Percentiles rank a stretch among this genome's conserved stretches.
phyloP scores from a whole-genome alignment of 1,140 invertebrate species.

The Eumaeus atala region DNA sequence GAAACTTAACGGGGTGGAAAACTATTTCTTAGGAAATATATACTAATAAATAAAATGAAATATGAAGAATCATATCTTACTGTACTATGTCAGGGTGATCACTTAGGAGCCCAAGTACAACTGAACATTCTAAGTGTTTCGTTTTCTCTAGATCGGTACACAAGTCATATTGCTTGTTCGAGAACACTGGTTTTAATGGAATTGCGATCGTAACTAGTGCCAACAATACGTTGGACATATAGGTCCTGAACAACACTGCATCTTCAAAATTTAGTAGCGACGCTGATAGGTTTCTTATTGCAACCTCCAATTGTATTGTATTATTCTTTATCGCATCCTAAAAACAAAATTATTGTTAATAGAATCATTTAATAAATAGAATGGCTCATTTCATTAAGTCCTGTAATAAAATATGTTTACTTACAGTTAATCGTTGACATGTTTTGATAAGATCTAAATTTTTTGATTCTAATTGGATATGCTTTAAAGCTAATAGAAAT shows the following conservation, averaged over 20 bases:
- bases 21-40: too few relatives aligned
- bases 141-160: slow-evolving; percentile 54
- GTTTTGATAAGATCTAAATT: slow-evolving; percentile 37
- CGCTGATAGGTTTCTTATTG: slow-evolving; percentile 44
- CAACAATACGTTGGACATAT: slow-evolving; percentile 49
- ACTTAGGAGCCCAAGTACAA: slow-evolving; percentile 42
- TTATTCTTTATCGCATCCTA: slow-evolving; percentile 34
- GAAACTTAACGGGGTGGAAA: too few relatives aligned
- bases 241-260: slow-evolving; percentile 49
- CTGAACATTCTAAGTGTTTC: slow-evolving; percentile 52
- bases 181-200: slow-evolving; percentile 52
- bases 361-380: neutral
- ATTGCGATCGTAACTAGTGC: slow-evolving; percentile 52
- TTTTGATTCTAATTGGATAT: slow-evolving; percentile 36
- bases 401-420: slow-evolving; percentile 16
- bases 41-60: slow-evolving; percentile 9
- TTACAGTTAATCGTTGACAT: slow-evolving; percentile 45
- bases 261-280: slow-evolving; percentile 50
- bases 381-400: neutral
- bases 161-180: slow-evolving; percentile 36
- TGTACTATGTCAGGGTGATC: slow-evolving; percentile 72
- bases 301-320: slow-evolving; percentile 30
- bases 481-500: slow-evolving; percentile 30
- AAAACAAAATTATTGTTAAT: slow-evolving; percentile 22
- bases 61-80: slow-evolving; percentile 54